phyloP scores from a whole-genome alignment of 2,797 vertebrate genomes.

The Adrianichthys oophorus region DNA sequence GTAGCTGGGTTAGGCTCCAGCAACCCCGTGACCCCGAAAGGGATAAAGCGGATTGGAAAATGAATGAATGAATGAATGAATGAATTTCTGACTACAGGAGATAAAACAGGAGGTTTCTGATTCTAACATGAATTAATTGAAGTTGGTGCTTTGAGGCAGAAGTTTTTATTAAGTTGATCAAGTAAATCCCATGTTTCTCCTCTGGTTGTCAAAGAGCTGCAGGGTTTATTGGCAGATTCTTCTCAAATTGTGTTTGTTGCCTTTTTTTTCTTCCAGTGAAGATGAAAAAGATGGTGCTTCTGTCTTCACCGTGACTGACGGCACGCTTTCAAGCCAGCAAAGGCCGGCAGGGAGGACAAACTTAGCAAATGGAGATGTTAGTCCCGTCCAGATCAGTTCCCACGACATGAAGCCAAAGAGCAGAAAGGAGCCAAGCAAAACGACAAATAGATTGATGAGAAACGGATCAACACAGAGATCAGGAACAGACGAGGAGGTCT shows the following conservation, averaged over 20 bases:
- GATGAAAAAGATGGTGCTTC: conserved; percentile 42
- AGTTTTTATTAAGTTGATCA: conserved; percentile 30
- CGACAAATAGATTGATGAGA: too few species aligned
- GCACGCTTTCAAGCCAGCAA: conserved; percentile 15
- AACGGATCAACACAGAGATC: conserved; percentile 6
- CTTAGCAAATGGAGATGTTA: conserved; percentile 35
- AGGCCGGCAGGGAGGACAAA: conserved; percentile 29
- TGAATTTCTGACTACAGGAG: conserved; percentile 30
- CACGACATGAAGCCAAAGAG: conserved; percentile 40
- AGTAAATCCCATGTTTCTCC: conserved; percentile 68
- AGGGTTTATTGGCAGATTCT: conserved; percentile 68
- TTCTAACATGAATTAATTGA: conserved; percentile 27
- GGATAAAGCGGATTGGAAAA: too few species aligned
- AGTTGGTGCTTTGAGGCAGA: conserved; percentile 16
- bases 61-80: too few species aligned
- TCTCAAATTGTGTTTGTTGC: conserved; percentile 76
- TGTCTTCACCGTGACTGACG: not conserved
- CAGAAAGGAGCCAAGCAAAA: conserved; percentile 27
- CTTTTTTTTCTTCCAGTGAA: conserved; percentile 72
- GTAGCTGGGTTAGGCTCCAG: too few species aligned
- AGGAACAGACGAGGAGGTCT: conserved; percentile 35
- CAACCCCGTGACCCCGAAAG: too few species aligned
- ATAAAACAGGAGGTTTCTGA: conserved; percentile 70
- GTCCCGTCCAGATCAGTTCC: not conserved
- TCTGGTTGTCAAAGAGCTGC: conserved; percentile 64